These are phyloP conservation scores for Trisateles emortualis DNA, from an alignment of 2,888 invertebrate species.

Conservation along the genomic window DNA sequence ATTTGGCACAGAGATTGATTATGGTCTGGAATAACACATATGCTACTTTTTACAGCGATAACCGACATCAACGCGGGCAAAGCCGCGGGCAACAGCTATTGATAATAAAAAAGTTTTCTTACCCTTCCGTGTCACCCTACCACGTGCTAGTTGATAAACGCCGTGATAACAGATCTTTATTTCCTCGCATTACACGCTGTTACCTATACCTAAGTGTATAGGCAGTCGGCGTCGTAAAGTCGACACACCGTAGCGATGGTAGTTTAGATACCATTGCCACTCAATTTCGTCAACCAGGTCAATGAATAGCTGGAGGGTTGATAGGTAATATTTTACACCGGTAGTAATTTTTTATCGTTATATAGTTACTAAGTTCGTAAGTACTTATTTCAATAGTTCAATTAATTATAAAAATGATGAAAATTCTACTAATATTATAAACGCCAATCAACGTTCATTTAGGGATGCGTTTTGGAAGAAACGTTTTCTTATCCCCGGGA, in stretches of 20 bases:
- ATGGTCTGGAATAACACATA: too few species aligned
- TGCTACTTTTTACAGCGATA: too few species aligned
- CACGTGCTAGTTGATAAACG: constrained; percentile 38
- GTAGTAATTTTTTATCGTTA: background rate
- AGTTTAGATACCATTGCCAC: constrained; percentile 64
- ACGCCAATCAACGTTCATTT: too few species aligned
- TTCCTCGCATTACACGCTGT: constrained; percentile 55
- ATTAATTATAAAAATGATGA: too few species aligned
- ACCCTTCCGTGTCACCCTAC: constrained; percentile 41
- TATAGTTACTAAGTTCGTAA: too few species aligned
- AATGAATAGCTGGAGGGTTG: background rate
- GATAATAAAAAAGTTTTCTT: background rate
- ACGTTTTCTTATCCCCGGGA: too few species aligned
- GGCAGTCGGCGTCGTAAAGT: constrained; percentile 53
- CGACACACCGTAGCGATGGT: constrained; percentile 57
- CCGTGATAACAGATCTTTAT: constrained; percentile 53
- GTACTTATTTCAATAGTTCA: too few species aligned
- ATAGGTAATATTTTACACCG: background rate
- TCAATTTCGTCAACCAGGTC: constrained; percentile 58
- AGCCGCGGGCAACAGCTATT: too few species aligned
- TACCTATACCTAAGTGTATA: constrained; percentile 40
- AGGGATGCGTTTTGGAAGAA: too few species aligned
- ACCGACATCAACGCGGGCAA: too few species aligned
- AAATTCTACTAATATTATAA: too few species aligned
- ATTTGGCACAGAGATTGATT: too few species aligned